Evolutionary conservation across 2,797 vertebrate species (phyloP).

Genomic region (Amblyraja radiata): DNA sequence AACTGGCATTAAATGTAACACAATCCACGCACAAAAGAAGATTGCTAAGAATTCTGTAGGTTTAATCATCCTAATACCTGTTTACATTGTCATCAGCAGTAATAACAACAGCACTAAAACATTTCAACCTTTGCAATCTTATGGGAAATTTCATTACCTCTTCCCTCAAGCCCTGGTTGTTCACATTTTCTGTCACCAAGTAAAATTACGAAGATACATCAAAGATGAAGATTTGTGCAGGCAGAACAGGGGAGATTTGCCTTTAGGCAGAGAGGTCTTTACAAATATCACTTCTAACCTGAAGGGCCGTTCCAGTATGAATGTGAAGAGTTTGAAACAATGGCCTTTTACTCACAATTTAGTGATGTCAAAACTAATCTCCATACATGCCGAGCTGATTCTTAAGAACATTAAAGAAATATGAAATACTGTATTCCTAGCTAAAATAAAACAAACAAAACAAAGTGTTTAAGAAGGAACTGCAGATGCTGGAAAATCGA

Average conservation of each 20-base stretch:
- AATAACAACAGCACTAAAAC: background rate
- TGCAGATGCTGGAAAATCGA: too few species aligned
- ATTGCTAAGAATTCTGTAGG: too few species aligned
- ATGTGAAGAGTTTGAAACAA: background rate
- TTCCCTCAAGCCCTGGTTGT: background rate
- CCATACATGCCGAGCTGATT: background rate
- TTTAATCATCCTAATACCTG: too few species aligned
- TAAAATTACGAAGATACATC: background rate
- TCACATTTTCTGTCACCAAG: background rate
- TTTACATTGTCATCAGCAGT: background rate
- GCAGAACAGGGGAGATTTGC: too few species aligned
- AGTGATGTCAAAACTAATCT: background rate
- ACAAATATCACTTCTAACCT: conserved; percentile 2
- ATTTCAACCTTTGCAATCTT: conserved; percentile 5
- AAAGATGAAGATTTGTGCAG: background rate
- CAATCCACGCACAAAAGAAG: too few species aligned
- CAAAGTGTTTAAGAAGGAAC: too few species aligned
- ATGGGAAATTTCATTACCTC: background rate
- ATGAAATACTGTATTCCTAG: background rate
- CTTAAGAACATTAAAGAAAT: background rate
- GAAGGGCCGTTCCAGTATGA: background rate
- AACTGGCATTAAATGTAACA: too few species aligned
- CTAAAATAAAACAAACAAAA: background rate
- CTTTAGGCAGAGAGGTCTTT: background rate
- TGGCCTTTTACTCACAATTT: background rate